Conservation (phyloP, 2,888 invertebrate genomes). For the Ophion costatus region DNA sequence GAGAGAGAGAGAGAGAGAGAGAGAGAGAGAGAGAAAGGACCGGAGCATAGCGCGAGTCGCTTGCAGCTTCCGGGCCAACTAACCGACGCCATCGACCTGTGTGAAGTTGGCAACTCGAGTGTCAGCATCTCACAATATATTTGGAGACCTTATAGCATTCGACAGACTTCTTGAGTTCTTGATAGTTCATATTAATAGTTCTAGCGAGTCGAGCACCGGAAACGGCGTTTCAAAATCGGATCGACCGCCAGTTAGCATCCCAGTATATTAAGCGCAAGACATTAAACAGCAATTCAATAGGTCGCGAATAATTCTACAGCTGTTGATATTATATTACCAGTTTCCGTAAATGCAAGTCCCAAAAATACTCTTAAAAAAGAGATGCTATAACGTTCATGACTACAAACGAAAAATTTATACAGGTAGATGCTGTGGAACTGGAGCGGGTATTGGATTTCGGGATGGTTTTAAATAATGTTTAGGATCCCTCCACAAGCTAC, state of each 20-base stretch:
- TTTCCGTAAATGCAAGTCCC: background rate
- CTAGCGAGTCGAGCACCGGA: background rate
- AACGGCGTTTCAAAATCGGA: background rate
- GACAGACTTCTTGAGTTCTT: background rate
- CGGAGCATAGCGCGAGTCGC: constrained; percentile 27
- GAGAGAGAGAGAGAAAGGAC: background rate
- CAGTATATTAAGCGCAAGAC: background rate
- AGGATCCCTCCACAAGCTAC: background rate
- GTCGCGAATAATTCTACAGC: background rate
- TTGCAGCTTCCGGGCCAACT: constrained; percentile 57
- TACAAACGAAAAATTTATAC: background rate
- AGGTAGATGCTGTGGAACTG: background rate
- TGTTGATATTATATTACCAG: background rate
- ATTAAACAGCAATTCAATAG: background rate
- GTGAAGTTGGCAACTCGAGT: too few relatives aligned
- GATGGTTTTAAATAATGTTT: background rate
- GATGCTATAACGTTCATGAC: constrained; percentile 1
- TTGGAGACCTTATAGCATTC: too few relatives aligned
- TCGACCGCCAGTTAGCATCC: background rate
- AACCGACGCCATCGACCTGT: constrained; percentile 39
- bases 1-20: background rate
- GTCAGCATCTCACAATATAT: too few relatives aligned
- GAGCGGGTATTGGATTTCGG: background rate
- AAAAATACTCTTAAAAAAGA: background rate
- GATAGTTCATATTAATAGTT: background rate